Base-by-base conservation (phyloP, 2,888 invertebrate species). In the Meganola albula region DNA sequence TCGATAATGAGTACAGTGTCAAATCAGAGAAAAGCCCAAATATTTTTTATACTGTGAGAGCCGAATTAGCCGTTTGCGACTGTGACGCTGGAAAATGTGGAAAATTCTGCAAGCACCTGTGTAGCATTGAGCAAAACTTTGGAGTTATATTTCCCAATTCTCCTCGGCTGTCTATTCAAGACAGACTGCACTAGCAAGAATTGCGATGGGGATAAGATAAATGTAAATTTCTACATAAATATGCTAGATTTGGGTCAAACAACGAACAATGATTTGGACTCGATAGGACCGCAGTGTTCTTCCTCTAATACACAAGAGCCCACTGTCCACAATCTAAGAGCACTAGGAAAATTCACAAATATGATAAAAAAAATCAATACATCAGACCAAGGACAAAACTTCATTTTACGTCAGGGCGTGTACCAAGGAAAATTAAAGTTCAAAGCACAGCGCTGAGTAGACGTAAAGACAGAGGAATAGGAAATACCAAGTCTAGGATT, bases 21-120 rank as follows among this genome's bases (percentile, higher is more conserved):
- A 29, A 34, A 37, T 40, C 34, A 24, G 36, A 40, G 35, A 27
- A 30, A 33, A 33, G 25, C 12, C 28, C 36, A 41, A 41, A 34
- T 37, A 37, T 29, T 41, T 37, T 37, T 37, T 41, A 40, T 37
- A 37, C 33, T 27, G 31, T 36, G 40, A 35, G n/a, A n/a, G n/a
- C n/a, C n/a, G 16, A 16, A 5, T 16, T 16, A 16, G 21, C 21
- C 30, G 36, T 36, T 33, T 42, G 38, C 31, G 38, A 42, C 38
- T 38, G 36, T 38, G 30, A 33, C 25, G 38, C 42, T 36, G 38
- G 35, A 42, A 35, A 35, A 32, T 35, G 40, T 32, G 35, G 35
- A 31, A 40, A 18, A 36, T 40, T 36, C 24, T 40, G 40, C 40
- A 33, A 36, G 34, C 34, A 37, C 31, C 39, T 39, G 18, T 39